A percentile compares a stretch with the other conserved stretches of the same genome.
Evolutionary conservation across 2,888 invertebrate species (phyloP).

Genomic region (Dicyrtomina minuta): DNA sequence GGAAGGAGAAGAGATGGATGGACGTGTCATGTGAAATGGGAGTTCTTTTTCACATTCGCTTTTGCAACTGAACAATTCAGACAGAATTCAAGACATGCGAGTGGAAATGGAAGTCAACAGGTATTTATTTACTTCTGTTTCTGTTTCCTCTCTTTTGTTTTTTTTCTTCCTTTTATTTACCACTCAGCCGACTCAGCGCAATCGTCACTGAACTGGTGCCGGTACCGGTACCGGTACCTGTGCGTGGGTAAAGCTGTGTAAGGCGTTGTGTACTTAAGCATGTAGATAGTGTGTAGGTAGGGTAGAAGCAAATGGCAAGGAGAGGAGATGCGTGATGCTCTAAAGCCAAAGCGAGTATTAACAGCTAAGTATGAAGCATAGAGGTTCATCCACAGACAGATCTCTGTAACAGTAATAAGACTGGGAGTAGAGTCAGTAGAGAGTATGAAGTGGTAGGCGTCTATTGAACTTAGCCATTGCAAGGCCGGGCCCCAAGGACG

Average conservation of each 20-base stretch:
- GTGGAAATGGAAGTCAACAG: conserved; percentile 16
- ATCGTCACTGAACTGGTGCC: no score
- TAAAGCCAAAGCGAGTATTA: no score
- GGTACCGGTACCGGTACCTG: no score
- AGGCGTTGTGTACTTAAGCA: background rate
- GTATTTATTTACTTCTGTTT: conserved; percentile 21
- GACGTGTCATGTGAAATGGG: conserved; percentile 26
- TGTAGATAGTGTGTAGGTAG: background rate
- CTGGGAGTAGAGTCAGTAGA: no score
- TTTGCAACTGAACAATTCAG: background rate
- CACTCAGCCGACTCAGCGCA: no score
- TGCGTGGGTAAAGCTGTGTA: no score
- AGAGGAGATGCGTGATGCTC: no score
- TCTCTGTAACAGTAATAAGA: no score
- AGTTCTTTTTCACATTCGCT: background rate
- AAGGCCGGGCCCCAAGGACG: conserved; percentile 46
- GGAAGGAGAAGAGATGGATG: conserved; percentile 10
- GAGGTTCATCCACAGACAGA: no score
- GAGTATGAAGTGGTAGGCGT: conserved; percentile 3
- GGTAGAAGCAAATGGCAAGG: background rate
- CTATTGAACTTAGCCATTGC: conserved; percentile 36
- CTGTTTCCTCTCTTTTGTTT: background rate
- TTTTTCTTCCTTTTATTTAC: background rate
- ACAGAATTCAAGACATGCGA: background rate
- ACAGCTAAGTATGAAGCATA: no score